phyloP scores from a whole-genome alignment of 2,888 invertebrate species.

The Machimus rusticus region DNA sequence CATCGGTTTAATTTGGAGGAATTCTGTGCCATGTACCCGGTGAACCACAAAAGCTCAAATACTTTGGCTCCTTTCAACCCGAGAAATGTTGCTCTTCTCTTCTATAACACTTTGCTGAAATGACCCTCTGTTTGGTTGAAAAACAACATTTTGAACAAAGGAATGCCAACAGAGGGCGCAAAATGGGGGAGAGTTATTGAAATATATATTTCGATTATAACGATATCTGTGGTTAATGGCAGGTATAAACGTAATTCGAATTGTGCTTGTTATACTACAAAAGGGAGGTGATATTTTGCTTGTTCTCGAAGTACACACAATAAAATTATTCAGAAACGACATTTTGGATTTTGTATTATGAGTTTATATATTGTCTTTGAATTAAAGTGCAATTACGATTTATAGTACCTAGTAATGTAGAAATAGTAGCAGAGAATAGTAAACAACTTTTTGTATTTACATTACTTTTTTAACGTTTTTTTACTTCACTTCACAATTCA shows the following conservation, averaged over 20 bases:
- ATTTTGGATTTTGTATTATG: no score
- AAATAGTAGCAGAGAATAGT: no score
- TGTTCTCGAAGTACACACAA: neutral
- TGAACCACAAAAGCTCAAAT: neutral
- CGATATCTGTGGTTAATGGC: neutral
- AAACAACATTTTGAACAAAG: neutral
- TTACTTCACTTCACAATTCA: no score
- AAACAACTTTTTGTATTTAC: no score
- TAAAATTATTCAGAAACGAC: neutral
- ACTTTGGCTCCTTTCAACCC: neutral
- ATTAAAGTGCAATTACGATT: no score
- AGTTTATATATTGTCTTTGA: no score
- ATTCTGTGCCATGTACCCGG: neutral
- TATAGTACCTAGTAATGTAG: no score
- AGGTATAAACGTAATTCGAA: neutral
- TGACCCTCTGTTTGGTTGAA: neutral
- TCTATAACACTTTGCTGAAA: neutral
- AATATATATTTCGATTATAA: neutral
- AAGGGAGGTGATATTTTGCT: neutral
- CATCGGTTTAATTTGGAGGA: neutral
- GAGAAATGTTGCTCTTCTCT: neutral
- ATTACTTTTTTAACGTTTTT: no score
- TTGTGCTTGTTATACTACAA: neutral
- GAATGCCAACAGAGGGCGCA: neutral
- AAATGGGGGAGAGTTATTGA: neutral